Evolutionary conservation across 2,888 invertebrate species (phyloP).

Genomic region (Portevinia maculata): DNA sequence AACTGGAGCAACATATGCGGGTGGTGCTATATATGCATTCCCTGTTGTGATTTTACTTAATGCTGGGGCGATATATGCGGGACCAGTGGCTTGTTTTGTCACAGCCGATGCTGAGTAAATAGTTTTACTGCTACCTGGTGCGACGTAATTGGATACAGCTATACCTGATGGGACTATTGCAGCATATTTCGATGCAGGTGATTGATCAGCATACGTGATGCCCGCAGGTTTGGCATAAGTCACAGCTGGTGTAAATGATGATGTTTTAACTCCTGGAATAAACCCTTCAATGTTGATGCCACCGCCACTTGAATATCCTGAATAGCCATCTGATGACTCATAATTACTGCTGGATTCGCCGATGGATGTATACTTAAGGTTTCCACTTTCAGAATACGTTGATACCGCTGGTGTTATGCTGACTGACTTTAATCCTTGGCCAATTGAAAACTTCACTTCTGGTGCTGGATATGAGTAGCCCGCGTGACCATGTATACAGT

Average conservation of each 20-base stretch:
- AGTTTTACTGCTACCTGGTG: slow-evolving; percentile 81
- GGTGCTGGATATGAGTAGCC: slow-evolving; percentile 85
- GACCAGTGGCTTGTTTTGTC: slow-evolving; percentile 65
- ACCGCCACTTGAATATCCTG: slow-evolving; percentile 77
- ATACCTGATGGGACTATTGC: slow-evolving; percentile 83
- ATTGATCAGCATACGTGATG: slow-evolving; percentile 80
- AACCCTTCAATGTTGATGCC: slow-evolving; percentile 77
- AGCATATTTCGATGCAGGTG: slow-evolving; percentile 81
- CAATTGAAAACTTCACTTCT: slow-evolving; percentile 83
- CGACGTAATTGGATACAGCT: slow-evolving; percentile 84
- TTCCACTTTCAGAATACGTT: slow-evolving; percentile 80
- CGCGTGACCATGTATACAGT: slow-evolving; percentile 79
- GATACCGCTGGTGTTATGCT: slow-evolving; percentile 79
- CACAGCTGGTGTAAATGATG: slow-evolving; percentile 78
- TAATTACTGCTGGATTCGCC: slow-evolving; percentile 79
- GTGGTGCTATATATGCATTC: no score
- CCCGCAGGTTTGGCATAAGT: slow-evolving; percentile 80
- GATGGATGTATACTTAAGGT: slow-evolving; percentile 81
- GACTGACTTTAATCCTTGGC: slow-evolving; percentile 79
- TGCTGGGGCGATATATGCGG: slow-evolving; percentile 76
- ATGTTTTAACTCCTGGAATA: slow-evolving; percentile 77
- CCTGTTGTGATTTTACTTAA: slow-evolving; percentile 62
- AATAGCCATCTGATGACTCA: slow-evolving; percentile 78
- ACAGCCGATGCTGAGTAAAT: slow-evolving; percentile 54
- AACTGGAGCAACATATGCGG: slow-evolving; percentile 75